A percentile compares a stretch with the other conserved stretches of the same genome.
Conservation (phyloP, 2,113 vertebrate genomes). For the Gymnocephalus cernua region DNA sequence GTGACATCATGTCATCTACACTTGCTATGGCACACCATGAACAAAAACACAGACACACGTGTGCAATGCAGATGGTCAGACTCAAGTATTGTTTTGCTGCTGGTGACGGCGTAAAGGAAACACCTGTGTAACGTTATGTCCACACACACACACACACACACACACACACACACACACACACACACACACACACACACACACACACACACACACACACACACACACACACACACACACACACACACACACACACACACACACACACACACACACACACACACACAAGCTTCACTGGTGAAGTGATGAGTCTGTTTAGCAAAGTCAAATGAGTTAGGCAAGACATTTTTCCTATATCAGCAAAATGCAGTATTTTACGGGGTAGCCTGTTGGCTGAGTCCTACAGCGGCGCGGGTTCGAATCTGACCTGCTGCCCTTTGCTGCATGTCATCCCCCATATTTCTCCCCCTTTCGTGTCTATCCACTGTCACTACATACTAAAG, state of each 20-base stretch:
- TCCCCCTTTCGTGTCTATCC: too few species aligned
- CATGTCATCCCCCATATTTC: too few species aligned
- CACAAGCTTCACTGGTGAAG: background rate
- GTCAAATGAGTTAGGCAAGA: background rate
- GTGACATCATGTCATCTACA: background rate
- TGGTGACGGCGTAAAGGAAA: constrained; percentile 74
- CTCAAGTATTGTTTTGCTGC: constrained; percentile 71
- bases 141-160: constrained; percentile 21
- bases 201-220: constrained; percentile 16
- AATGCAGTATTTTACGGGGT: background rate
- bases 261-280: background rate
- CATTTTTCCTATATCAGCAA: background rate
- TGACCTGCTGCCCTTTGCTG: too few species aligned
- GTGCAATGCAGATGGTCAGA: constrained; percentile 62
- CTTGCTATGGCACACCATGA: constrained; percentile 6
- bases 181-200: constrained; percentile 1
- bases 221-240: constrained; percentile 8
- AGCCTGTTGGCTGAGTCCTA: too few species aligned
- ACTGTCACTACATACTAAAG: too few species aligned
- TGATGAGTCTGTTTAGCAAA: constrained; percentile 20
- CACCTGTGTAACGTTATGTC: constrained; percentile 73
- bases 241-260: background rate
- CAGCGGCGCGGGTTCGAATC: too few species aligned
- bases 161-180: background rate
- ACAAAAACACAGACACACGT: constrained; percentile 28